Percentiles rank a stretch among this genome's conserved stretches.
phyloP scores from a whole-genome alignment of 2,888 invertebrate species.

The Sylvicola fuscatus region DNA sequence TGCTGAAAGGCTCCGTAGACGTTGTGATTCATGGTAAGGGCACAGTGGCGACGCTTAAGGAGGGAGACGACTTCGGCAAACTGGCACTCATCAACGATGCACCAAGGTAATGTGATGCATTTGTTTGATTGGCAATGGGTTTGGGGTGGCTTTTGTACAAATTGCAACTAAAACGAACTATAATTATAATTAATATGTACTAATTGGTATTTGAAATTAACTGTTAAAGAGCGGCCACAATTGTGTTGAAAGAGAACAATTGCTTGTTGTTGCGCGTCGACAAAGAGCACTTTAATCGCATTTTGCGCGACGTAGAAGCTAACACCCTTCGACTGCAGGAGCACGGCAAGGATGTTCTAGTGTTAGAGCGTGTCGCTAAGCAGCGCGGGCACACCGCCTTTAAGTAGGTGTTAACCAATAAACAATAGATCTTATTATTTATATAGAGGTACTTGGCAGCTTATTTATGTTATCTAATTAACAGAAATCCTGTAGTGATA shows the following conservation, averaged over 20 bases:
- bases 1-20: slow-evolving; percentile 63
- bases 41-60: slow-evolving; percentile 57
- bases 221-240: slow-evolving; percentile 48
- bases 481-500: no score
- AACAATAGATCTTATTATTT: no score
- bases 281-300: slow-evolving; percentile 69
- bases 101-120: slow-evolving; percentile 36
- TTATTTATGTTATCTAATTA: slow-evolving; percentile 1
- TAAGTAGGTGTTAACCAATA: slow-evolving; percentile 31
- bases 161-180: not conserved
- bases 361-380: slow-evolving; percentile 49
- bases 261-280: slow-evolving; percentile 67
- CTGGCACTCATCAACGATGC: slow-evolving; percentile 68
- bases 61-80: slow-evolving; percentile 77
- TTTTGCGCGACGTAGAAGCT: slow-evolving; percentile 66
- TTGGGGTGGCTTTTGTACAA: not conserved
- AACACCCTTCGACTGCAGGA: slow-evolving; percentile 69
- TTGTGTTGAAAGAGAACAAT: slow-evolving; percentile 59
- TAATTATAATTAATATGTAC: not conserved
- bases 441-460: no score
- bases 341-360: slow-evolving; percentile 63
- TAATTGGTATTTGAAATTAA: slow-evolving; percentile 2
- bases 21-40: slow-evolving; percentile 73
- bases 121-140: not conserved
- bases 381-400: slow-evolving; percentile 31